These are phyloP conservation scores for Drosophila putrida DNA, from an alignment of 2,888 invertebrate genomes.

Conservation along the genomic window DNA sequence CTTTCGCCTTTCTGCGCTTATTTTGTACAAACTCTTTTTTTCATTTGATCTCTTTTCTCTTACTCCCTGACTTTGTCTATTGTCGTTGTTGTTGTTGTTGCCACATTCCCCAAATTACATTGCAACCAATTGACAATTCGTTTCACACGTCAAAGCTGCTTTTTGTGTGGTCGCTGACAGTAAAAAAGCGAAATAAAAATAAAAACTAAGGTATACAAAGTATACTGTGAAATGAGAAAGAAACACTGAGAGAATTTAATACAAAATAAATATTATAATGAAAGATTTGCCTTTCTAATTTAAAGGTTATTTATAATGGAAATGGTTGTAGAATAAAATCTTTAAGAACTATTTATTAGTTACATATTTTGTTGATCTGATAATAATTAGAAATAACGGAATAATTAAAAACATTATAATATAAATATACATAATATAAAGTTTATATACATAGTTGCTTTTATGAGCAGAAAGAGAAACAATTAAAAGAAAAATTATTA, in stretches of 20 bases:
- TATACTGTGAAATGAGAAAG: not conserved
- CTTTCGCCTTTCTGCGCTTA: constrained; percentile 36
- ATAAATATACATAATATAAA: too few relatives aligned
- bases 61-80: constrained; percentile 3
- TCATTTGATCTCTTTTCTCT: constrained; percentile 12
- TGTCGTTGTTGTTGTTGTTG: constrained; percentile 40
- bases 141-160: constrained; percentile 63
- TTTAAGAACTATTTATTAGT: too few relatives aligned
- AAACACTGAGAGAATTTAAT: not conserved
- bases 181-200: constrained; percentile 17
- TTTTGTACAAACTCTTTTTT: constrained; percentile 33
- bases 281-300: too few relatives aligned
- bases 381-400: too few relatives aligned
- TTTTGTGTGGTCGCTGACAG: constrained; percentile 64
- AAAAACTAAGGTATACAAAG: not conserved
- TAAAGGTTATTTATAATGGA: too few relatives aligned
- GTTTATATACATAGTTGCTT: too few relatives aligned
- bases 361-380: too few relatives aligned
- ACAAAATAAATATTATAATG: too few relatives aligned
- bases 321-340: too few relatives aligned
- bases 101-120: constrained; percentile 58
- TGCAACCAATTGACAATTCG: constrained; percentile 62
- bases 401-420: too few relatives aligned
- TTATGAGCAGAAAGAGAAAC: too few relatives aligned
- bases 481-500: too few relatives aligned